Evolutionary conservation across 2,888 invertebrate species (phyloP), one percentile per base, ranked within the genome.

Genomic region (Temnothorax rugatulus): DNA sequence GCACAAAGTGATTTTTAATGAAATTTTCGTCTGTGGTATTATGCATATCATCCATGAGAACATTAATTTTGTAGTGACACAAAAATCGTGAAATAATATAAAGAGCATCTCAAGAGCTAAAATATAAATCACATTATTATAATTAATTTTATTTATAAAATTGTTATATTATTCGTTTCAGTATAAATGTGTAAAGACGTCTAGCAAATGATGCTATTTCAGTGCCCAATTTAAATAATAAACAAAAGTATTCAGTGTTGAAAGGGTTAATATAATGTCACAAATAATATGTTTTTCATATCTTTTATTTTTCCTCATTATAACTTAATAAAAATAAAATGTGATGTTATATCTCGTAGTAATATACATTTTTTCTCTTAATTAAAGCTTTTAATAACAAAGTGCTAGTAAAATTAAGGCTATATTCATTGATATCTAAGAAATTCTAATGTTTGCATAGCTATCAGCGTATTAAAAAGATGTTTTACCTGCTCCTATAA

Each of bases 51-150:
- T 15, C 44, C 44, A 47, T 41, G 15, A 34, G 15, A 34, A 50
- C 21, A 4, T 66, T 66, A 66, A 59, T n/a, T 5, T 25, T 41
- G 59, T 2, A 68, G 0, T 25, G 76, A 77, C 29, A n/a, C 54
- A 54, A 77, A 68, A 13, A 77, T 7, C 5, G 41, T 77, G 54
- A 66, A 77, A 54, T 77, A 77, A 41, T 66, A 66, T 21, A 77
- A 25, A 25, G 76, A 77, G 25, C 21, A 15, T 13, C 2, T 77
- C 52, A 68, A 25, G 7, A 54, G 0, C 76, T 77, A 29, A 41
- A 68, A 77, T 68, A 68, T 44, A n/a, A 38, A 77, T 25, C 0
- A n/a, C 66, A 63, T 63, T 41, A 52, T 76, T 25, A 63, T 1
- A 64, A 66, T 66, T 13, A n/a, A 15, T 15, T 13, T 1, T 15